Evolutionary conservation across 2,888 invertebrate species (phyloP).

Genomic region (Hirtodrosophila trivittata): DNA sequence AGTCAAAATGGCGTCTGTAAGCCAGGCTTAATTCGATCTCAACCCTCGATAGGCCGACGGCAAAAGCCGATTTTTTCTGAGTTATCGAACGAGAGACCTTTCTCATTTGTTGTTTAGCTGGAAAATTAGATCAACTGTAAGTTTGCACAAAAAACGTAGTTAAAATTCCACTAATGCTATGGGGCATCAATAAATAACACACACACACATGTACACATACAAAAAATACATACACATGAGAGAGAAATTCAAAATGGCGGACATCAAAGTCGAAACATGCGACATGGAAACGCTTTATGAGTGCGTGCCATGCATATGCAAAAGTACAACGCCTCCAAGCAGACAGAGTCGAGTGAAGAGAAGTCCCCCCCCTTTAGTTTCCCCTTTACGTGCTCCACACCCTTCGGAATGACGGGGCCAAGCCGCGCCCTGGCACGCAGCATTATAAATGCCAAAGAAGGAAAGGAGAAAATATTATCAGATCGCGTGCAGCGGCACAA

Average conservation of each 20-base stretch:
- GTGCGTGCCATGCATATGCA: conserved; percentile 58
- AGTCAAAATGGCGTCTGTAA: too few species aligned
- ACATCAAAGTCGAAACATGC: conserved; percentile 68
- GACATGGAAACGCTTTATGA: conserved; percentile 70
- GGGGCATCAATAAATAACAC: conserved; percentile 52
- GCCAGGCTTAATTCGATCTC: too few species aligned
- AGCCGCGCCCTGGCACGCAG: conserved; percentile 68
- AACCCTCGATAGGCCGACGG: too few species aligned
- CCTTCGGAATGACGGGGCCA: conserved; percentile 21
- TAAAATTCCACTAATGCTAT: conserved; percentile 45
- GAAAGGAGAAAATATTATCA: conserved; percentile 63
- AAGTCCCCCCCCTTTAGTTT: not conserved
- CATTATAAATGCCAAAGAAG: conserved; percentile 65
- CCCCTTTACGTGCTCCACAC: not conserved
- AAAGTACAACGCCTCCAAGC: conserved; percentile 44
- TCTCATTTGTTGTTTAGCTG: not conserved
- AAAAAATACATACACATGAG: not conserved
- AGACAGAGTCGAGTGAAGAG: not conserved
- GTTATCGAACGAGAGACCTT: too few species aligned
- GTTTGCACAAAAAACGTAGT: conserved; percentile 43
- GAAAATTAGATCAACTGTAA: conserved; percentile 47
- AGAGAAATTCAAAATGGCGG: conserved; percentile 69
- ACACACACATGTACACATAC: conserved; percentile 14
- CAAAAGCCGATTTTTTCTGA: too few species aligned
- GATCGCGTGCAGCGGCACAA: conserved; percentile 77